Conservation (phyloP, 2,888 invertebrate genomes). For the Dichetophora obliterata region DNA sequence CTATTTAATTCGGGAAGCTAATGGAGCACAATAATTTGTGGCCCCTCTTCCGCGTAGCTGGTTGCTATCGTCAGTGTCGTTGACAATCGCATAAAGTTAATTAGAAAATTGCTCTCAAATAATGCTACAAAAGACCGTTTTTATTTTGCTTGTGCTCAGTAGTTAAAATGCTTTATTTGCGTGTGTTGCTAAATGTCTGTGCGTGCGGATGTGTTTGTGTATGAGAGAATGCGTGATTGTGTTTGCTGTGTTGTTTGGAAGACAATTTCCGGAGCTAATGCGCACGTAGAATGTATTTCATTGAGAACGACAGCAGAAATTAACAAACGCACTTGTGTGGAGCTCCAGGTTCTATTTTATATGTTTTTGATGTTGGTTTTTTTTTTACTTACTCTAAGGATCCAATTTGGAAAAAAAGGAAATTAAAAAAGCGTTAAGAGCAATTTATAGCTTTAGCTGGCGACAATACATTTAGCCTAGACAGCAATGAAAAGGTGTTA, state of each 20-base stretch:
- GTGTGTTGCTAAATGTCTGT: background rate
- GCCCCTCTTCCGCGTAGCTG: background rate
- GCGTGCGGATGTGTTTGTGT: background rate
- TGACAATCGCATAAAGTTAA: conserved; percentile 37
- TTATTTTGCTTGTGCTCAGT: background rate
- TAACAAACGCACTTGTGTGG: background rate
- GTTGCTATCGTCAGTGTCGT: background rate
- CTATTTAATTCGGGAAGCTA: conserved; percentile 27
- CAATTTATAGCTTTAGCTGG: background rate
- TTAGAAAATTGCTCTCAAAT: conserved; percentile 32
- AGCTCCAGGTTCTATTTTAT: background rate
- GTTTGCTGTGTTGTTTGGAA: background rate
- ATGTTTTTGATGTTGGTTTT: background rate
- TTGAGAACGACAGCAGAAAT: conserved; percentile 9
- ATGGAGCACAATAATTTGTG: conserved; percentile 31
- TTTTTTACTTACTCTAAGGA: background rate
- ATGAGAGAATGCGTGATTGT: background rate
- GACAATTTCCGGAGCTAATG: conserved; percentile 35
- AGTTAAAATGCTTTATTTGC: background rate
- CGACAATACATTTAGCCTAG: background rate
- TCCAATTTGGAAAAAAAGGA: conserved; percentile 25
- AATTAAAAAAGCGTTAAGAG: conserved; percentile 8
- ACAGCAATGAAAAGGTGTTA: too few species aligned
- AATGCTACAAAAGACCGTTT: background rate
- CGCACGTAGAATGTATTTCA: conserved; percentile 22